Base-by-base conservation (phyloP, 2,113 vertebrate species). In the Micronycteris hirsuta region DNA sequence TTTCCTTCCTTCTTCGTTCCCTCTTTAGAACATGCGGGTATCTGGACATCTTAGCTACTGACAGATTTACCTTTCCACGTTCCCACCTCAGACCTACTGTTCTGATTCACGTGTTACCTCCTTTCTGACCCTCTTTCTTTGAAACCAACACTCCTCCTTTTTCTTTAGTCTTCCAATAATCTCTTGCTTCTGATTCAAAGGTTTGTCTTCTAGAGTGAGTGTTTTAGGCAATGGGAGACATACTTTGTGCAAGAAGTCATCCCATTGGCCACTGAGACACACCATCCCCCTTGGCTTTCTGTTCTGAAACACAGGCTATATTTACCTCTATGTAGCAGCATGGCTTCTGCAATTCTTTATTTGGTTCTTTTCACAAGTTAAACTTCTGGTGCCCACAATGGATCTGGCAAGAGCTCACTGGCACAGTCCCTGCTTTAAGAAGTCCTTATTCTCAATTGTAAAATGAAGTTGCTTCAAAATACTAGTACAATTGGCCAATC, bases 381-480 rank as follows among this genome's bases (percentile, higher is more conserved):
- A 68, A 78, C 90, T 86, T 91, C 88, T 77, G 85, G 5, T 52
- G 52, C 19, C 56, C 92, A 94, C 94, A 93, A 31, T 90, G 80
- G 22, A n/a, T 52, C 91, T 95, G 96, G 96, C 96, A 61, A 36
- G 52, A 88, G 73, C 28, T 87, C 47, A 33, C 56, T 95, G 95
- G 95, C 90, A 86, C 17, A 88, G 83, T 63, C 38, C 36, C 58
- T 38, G 33, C 74, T 96, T 91, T 41, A 82, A 68, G 89, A 87
- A 92, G 63, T 33, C 26, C 85, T 90, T 82, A 86, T 89, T 95
- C 95, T 86, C 90, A 81, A 77, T 56, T 43, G 70, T 70, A 58
- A 95, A 96, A 82, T 63, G 43, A 61, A 95, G 86, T 81, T 92
- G 86, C 76, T 96, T 94, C 61, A 92, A 96, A 96, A 90, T 77